Conservation (phyloP, 2,888 invertebrate genomes). For the Drosophila prostipennis region DNA sequence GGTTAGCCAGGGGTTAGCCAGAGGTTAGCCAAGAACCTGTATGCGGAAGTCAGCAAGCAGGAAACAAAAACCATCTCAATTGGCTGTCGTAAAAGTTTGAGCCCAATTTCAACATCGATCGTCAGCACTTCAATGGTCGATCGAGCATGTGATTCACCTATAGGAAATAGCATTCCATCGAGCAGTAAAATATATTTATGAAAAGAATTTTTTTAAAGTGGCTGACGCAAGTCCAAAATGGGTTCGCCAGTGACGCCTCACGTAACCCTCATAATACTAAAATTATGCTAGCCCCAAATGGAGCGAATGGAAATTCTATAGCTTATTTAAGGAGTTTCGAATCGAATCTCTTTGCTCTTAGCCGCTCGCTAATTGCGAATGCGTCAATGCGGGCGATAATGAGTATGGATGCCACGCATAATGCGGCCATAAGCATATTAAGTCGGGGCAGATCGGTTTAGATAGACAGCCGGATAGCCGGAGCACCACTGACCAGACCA, state of each 20-base stretch:
- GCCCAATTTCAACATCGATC: conserved; percentile 28
- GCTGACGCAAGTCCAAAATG: conserved; percentile 46
- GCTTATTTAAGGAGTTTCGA: background rate
- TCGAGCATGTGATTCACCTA: conserved; percentile 51
- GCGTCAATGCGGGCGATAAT: conserved; percentile 45
- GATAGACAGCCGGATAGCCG: background rate
- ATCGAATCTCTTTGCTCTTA: conserved; percentile 29
- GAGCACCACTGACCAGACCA: conserved; percentile 33
- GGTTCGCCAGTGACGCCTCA: conserved; percentile 38
- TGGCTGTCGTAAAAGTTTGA: conserved; percentile 41
- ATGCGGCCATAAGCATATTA: conserved; percentile 48
- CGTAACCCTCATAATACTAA: conserved; percentile 59
- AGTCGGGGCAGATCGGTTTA: conserved; percentile 28
- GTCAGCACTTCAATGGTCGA: conserved; percentile 25
- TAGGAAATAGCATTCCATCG: conserved; percentile 54
- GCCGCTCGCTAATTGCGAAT: conserved; percentile 51
- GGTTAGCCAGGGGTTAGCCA: background rate
- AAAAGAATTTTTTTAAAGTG: conserved; percentile 47
- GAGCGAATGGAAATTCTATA: conserved; percentile 25
- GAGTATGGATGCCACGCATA: conserved; percentile 72
- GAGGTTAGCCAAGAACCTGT: too few species aligned
- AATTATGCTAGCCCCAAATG: conserved; percentile 70
- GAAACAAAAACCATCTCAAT: conserved; percentile 27
- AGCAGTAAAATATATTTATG: conserved; percentile 30
- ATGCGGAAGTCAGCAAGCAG: conserved; percentile 52